Percentiles rank a stretch among this genome's conserved stretches.
Conservation (phyloP, 2,797 vertebrate species). For the Sebastiscus tertius region DNA sequence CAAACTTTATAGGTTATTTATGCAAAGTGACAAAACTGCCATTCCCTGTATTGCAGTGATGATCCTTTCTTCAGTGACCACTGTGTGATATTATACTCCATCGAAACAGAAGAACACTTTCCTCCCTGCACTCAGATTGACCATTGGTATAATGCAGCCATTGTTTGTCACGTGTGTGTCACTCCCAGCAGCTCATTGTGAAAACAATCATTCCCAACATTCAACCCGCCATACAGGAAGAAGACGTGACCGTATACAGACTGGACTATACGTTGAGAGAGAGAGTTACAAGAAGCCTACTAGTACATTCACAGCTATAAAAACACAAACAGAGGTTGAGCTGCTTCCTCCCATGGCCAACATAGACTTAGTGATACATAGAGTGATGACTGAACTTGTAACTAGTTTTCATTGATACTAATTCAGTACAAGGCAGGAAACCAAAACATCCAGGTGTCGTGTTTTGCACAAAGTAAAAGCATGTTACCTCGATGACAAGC, state of each 20-base stretch:
- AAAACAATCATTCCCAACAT: conserved; percentile 52
- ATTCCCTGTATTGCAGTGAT: not conserved
- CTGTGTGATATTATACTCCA: not conserved
- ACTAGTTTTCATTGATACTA: not conserved
- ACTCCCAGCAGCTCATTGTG: conserved; percentile 30
- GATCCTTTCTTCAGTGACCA: not conserved
- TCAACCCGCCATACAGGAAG: conserved; percentile 20
- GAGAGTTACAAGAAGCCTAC: conserved; percentile 10
- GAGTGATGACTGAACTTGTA: not conserved
- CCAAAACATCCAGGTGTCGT: not conserved
- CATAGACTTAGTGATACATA: not conserved
- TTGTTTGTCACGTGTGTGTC: conserved; percentile 53
- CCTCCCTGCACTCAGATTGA: not conserved
- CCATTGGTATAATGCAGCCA: conserved; percentile 39
- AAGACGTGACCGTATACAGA: conserved; percentile 17
- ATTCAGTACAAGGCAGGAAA: not conserved
- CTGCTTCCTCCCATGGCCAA: not conserved
- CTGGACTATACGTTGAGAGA: not conserved
- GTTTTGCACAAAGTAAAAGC: not conserved
- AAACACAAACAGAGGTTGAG: conserved; percentile 13
- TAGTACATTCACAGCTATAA: conserved; percentile 10
- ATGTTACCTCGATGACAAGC: not conserved
- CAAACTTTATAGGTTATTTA: not conserved
- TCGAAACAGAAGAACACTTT: conserved; percentile 5
- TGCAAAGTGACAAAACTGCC: not conserved